These are phyloP conservation scores for Phortica variegata DNA, from an alignment of 1,140 invertebrate genomes.

Conservation along the genomic window DNA sequence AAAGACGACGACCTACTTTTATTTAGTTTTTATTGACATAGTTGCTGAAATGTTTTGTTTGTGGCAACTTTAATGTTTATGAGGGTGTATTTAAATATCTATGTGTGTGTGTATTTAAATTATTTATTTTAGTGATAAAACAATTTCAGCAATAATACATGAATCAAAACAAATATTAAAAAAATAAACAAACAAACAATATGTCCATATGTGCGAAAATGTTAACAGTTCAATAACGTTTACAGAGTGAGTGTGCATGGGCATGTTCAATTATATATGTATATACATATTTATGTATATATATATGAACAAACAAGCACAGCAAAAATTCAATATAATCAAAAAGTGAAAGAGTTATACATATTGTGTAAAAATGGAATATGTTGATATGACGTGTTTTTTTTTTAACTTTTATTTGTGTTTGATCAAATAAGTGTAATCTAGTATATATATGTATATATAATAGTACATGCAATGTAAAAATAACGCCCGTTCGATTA, in stretches of 20 bases:
- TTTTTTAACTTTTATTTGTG: too few relatives aligned
- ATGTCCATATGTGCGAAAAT: conserved; percentile 11
- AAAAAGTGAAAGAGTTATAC: too few relatives aligned
- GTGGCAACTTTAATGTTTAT: conserved; percentile 7
- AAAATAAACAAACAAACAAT: conserved; percentile 6
- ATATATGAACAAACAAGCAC: not conserved
- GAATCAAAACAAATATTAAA: not conserved
- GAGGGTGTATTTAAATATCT: conserved; percentile 8
- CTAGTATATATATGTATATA: not conserved
- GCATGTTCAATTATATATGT: conserved; percentile 1
- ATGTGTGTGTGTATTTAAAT: conserved; percentile 3
- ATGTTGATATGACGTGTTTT: too few relatives aligned
- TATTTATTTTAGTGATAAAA: too few relatives aligned
- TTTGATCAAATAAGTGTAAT: too few relatives aligned
- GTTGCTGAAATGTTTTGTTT: conserved; percentile 18
- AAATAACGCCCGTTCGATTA: conserved; percentile 10
- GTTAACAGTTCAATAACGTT: too few relatives aligned
- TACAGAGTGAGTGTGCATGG: too few relatives aligned
- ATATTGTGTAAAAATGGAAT: too few relatives aligned
- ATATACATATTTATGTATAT: conserved; percentile 1
- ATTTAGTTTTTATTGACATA: conserved; percentile 22
- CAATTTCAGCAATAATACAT: conserved; percentile 10
- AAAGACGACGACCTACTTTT: too few relatives aligned
- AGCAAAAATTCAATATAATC: too few relatives aligned
- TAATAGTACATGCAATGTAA: conserved; percentile 1